Conservation (phyloP, 1,140 invertebrate genomes). For the Drosophila gunungcola region DNA sequence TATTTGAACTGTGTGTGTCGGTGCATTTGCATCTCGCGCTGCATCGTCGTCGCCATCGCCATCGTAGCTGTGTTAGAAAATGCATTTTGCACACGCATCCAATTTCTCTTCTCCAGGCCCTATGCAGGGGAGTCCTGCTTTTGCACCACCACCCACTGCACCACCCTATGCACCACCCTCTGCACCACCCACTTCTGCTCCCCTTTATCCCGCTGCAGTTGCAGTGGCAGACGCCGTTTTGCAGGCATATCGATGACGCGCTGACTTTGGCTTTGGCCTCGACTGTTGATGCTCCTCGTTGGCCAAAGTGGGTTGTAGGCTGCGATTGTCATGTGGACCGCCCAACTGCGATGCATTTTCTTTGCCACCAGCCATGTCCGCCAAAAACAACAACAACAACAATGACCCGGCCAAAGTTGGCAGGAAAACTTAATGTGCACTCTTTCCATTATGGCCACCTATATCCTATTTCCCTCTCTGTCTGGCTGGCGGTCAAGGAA, state of each 20-base stretch:
- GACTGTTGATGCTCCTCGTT: slow-evolving; percentile 57
- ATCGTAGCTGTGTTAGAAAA: slow-evolving; percentile 77
- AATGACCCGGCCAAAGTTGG: slow-evolving; percentile 60
- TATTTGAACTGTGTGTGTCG: slow-evolving; percentile 56
- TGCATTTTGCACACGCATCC: slow-evolving; percentile 82
- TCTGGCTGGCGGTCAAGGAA: background rate
- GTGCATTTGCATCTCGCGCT: slow-evolving; percentile 77
- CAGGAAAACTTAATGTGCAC: slow-evolving; percentile 73
- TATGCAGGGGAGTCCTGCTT: slow-evolving; percentile 21
- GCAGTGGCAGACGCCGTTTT: slow-evolving; percentile 48
- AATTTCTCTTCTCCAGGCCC: slow-evolving; percentile 62
- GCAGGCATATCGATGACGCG: slow-evolving; percentile 75
- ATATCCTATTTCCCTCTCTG: slow-evolving; percentile 6
- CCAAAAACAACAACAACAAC: slow-evolving; percentile 44
- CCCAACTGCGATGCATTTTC: slow-evolving; percentile 53
- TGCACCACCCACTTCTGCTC: background rate
- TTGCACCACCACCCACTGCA: background rate
- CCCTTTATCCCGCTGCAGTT: background rate
- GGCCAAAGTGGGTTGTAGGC: background rate
- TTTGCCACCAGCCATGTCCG: slow-evolving; percentile 57
- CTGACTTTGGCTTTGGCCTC: slow-evolving; percentile 78
- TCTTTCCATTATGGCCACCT: slow-evolving; percentile 49
- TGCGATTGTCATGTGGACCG: slow-evolving; percentile 8
- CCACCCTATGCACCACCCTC: background rate
- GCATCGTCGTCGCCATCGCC: slow-evolving; percentile 51